These are phyloP conservation scores for Onychomys arenicola DNA, from an alignment of 2,797 vertebrate species.

Conservation along the genomic window DNA sequence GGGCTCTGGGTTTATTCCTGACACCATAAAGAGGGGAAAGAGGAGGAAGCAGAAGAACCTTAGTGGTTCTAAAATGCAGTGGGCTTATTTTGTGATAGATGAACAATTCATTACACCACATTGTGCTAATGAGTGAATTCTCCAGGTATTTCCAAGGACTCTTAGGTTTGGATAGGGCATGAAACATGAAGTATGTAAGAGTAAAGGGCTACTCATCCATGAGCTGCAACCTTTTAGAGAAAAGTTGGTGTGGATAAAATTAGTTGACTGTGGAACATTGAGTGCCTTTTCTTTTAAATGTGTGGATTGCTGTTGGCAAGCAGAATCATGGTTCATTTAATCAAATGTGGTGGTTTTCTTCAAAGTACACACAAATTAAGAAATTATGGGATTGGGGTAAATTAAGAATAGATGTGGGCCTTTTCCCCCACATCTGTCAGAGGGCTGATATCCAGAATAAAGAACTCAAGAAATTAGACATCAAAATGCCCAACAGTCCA, in stretches of 20 bases:
- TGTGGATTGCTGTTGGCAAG: background rate
- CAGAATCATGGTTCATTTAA: background rate
- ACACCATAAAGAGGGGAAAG: background rate
- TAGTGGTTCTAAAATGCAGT: background rate
- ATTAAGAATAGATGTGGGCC: background rate
- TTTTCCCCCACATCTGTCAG: too few species aligned
- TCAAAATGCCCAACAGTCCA: too few species aligned
- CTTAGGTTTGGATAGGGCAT: background rate
- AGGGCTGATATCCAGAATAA: too few species aligned
- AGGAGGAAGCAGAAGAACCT: background rate
- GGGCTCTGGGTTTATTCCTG: background rate
- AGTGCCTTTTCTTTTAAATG: background rate
- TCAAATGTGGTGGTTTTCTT: background rate
- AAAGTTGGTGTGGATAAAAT: background rate
- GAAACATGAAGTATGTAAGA: fast-evolving
- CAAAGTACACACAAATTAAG: background rate
- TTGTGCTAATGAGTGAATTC: background rate
- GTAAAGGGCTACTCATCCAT: fast-evolving
- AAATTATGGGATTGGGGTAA: background rate
- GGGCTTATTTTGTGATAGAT: background rate
- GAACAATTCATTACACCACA: background rate
- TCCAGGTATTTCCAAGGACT: background rate
- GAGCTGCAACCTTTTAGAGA: background rate
- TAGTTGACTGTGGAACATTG: background rate
- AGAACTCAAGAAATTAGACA: too few species aligned